Evolutionary conservation across 2,113 vertebrate species (phyloP).

Genomic region (Vulpes ferrilata): DNA sequence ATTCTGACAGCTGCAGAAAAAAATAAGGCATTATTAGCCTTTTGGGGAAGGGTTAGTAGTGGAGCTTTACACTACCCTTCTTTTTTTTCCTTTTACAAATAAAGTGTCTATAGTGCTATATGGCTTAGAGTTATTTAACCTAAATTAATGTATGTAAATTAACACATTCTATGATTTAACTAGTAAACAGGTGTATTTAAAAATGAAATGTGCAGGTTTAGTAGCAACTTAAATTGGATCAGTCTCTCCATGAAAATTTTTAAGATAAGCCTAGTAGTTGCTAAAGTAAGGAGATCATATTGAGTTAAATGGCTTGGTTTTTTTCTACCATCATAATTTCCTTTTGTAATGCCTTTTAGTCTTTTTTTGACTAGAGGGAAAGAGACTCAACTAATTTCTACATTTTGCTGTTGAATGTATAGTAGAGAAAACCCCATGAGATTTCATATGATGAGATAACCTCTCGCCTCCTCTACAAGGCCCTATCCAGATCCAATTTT

Average conservation of each 20-base stretch:
- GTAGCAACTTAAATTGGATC: constrained; percentile 59
- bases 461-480: background rate
- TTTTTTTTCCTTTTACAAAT: background rate
- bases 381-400: background rate
- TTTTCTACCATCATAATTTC: background rate
- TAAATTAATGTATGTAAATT: constrained; percentile 37
- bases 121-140: background rate
- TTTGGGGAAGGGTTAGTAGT: background rate
- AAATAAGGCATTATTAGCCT: constrained; percentile 42
- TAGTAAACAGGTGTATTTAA: constrained; percentile 50
- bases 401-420: constrained; percentile 38
- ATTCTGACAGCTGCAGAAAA: constrained; percentile 7
- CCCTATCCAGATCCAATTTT: constrained; percentile 49
- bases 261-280: constrained; percentile 15
- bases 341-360: background rate
- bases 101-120: background rate
- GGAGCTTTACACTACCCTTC: background rate
- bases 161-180: constrained; percentile 20
- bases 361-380: background rate
- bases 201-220: constrained; percentile 61
- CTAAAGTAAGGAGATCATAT: constrained; percentile 14
- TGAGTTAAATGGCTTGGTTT: constrained; percentile 17
- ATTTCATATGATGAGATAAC: constrained; percentile 41
- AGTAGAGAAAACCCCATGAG: background rate
- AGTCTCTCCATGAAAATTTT: constrained; percentile 48